Evolutionary conservation across 23 tunicate species (phyloP), one percentile per base, ranked within the genome.

Genomic region (Botrylloides violaceus): DNA sequence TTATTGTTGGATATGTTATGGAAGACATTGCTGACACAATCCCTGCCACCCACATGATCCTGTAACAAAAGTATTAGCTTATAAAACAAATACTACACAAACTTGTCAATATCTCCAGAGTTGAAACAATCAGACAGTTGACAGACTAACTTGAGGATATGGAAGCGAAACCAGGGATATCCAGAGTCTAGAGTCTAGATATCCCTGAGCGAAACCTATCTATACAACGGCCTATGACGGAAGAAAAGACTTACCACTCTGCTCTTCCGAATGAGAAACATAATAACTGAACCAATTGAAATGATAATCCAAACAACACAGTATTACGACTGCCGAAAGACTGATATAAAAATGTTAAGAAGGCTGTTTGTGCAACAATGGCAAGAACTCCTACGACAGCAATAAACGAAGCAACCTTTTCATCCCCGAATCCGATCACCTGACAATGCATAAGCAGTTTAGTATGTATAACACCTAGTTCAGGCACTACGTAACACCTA

Each of bases 31-130:
- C 88, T 2, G 93, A 86, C 43, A 93, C 65, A 9, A 66, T 4
- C 2, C 98, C 98, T 23, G 98, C 98, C 29, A 61, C 43, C 98
- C 98, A 93, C 98, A 93, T 93, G 48, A 64, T 65, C 88, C 93
- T 93, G 71, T 34, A 15, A 24, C 25, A 55, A 49, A 59, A 12
- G 7, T 9, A 12, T n/a, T 12, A 59, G 30, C 64, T 59, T 59
- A 59, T 59, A 15, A 24, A 32, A n/a, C n/a, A n/a, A n/a, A n/a
- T n/a, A n/a, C n/a, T n/a, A n/a, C n/a, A n/a, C n/a, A n/a, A n/a
- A n/a, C n/a, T n/a, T n/a, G n/a, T n/a, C n/a, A n/a, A n/a, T n/a
- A n/a, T n/a, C n/a, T n/a, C n/a, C n/a, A n/a, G n/a, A n/a, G n/a
- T n/a, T n/a, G n/a, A n/a, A n/a, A n/a, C n/a, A n/a, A n/a, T n/a